Percentiles rank a stretch among this genome's conserved stretches.
Evolutionary conservation across 2,888 invertebrate species (phyloP).

Genomic region (Hydroisotoma schaefferi): DNA sequence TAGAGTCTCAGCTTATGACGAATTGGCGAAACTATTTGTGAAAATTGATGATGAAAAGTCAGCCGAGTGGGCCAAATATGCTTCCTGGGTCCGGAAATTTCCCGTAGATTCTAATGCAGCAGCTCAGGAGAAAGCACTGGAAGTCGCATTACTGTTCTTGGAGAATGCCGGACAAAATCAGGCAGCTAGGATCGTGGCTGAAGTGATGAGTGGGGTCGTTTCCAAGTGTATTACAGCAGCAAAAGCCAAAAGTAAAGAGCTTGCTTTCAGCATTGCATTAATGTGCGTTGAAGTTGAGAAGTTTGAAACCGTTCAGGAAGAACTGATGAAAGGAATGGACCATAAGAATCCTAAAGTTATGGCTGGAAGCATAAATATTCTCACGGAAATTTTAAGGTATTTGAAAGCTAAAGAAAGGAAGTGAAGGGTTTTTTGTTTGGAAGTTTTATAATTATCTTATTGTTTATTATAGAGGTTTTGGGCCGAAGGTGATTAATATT

Average conservation of each 20-base stretch:
- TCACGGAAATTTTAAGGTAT: slow-evolving; percentile 68
- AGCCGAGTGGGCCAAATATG: slow-evolving; percentile 86
- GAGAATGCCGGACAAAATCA: slow-evolving; percentile 74
- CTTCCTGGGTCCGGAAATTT: slow-evolving; percentile 89
- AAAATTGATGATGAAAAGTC: slow-evolving; percentile 89
- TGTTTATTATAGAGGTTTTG: slow-evolving; percentile 68
- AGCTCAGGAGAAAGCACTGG: slow-evolving; percentile 92
- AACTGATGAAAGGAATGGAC: slow-evolving; percentile 86
- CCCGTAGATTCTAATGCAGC: slow-evolving; percentile 89
- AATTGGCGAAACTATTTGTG: slow-evolving; percentile 81
- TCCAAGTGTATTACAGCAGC: slow-evolving; percentile 89
- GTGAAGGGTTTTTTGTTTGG: background rate
- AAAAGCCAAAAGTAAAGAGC: slow-evolving; percentile 84
- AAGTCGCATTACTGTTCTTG: slow-evolving; percentile 83
- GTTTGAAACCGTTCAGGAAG: slow-evolving; percentile 82
- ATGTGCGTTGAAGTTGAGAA: slow-evolving; percentile 97
- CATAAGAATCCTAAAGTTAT: slow-evolving; percentile 96
- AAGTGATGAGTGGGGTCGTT: slow-evolving; percentile 83
- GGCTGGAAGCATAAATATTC: slow-evolving; percentile 71
- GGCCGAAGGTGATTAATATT: slow-evolving; percentile 81
- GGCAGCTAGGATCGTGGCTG: slow-evolving; percentile 78
- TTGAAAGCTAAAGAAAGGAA: slow-evolving; percentile 3
- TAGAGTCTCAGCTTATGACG: slow-evolving; percentile 88
- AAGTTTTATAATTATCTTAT: background rate
- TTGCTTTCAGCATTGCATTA: slow-evolving; percentile 80